Evolutionary conservation across 1,140 invertebrate species (phyloP).

Genomic region (Diuraphis noxia): DNA sequence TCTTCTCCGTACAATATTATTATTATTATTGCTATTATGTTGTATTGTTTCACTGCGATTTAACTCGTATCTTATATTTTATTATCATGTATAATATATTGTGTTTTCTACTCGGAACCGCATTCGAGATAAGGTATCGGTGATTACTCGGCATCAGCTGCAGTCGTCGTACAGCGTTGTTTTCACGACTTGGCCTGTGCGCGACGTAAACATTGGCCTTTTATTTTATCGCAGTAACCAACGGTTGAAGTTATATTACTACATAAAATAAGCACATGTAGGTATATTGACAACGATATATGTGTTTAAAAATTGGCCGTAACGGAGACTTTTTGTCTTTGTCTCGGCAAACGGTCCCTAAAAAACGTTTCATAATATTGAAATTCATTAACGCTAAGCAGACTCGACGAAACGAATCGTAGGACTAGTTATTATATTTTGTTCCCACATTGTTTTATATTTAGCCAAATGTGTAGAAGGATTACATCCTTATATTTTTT

Average conservation of each 20-base stretch:
- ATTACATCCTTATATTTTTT: constrained; percentile 40
- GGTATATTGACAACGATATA: neutral
- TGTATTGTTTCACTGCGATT: neutral
- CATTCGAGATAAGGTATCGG: neutral
- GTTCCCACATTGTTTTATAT: constrained; percentile 47
- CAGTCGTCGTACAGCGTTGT: neutral
- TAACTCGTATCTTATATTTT: neutral
- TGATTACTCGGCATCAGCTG: neutral
- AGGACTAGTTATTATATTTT: neutral
- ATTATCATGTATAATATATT: neutral
- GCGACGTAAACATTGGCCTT: neutral
- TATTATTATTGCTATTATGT: neutral
- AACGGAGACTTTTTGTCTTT: neutral
- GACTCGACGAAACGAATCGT: neutral
- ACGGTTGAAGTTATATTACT: neutral
- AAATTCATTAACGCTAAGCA: neutral
- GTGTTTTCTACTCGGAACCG: neutral
- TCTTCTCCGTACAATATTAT: neutral
- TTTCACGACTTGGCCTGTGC: neutral
- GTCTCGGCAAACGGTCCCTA: neutral
- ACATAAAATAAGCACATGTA: neutral
- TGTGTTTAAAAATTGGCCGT: neutral
- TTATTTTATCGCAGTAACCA: neutral
- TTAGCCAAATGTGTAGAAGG: constrained; percentile 21
- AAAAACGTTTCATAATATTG: neutral